These are phyloP conservation scores for Salminus brasiliensis DNA, from an alignment of 2,113 vertebrate genomes.

Conservation along the genomic window DNA sequence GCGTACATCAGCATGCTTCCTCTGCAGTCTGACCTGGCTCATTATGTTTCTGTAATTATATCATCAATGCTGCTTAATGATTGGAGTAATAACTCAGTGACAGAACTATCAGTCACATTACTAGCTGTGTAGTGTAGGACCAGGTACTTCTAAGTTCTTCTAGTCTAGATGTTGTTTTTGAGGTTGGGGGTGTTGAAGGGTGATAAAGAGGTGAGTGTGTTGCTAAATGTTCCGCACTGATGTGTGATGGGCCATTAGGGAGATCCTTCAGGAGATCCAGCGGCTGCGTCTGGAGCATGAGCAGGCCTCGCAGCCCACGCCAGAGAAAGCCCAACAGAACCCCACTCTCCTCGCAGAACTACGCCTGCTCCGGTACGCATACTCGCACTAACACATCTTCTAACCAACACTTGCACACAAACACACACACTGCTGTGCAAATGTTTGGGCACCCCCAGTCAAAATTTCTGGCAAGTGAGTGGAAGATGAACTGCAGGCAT, in stretches of 20 bases:
- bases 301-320: constrained; percentile 93
- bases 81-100: neutral
- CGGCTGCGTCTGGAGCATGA: constrained; percentile 91
- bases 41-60: neutral
- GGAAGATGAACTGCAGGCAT: too few species aligned
- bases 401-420: neutral
- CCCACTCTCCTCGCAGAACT: constrained; percentile 91
- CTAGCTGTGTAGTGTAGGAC: neutral
- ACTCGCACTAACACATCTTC: neutral
- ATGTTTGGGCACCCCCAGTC: too few species aligned
- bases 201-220: neutral
- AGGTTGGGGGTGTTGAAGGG: too few species aligned
- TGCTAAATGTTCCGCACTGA: neutral
- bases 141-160: too few species aligned
- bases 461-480: neutral
- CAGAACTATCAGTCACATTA: neutral
- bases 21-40: neutral
- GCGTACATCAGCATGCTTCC: neutral
- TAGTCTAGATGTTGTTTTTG: neutral
- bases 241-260: constrained; percentile 69
- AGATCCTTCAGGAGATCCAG: constrained; percentile 96
- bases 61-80: neutral
- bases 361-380: constrained; percentile 84
- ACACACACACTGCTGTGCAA: neutral
- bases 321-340: constrained; percentile 95